phyloP scores from a whole-genome alignment of 2,797 vertebrate genomes.

The Spatula versicolor region DNA sequence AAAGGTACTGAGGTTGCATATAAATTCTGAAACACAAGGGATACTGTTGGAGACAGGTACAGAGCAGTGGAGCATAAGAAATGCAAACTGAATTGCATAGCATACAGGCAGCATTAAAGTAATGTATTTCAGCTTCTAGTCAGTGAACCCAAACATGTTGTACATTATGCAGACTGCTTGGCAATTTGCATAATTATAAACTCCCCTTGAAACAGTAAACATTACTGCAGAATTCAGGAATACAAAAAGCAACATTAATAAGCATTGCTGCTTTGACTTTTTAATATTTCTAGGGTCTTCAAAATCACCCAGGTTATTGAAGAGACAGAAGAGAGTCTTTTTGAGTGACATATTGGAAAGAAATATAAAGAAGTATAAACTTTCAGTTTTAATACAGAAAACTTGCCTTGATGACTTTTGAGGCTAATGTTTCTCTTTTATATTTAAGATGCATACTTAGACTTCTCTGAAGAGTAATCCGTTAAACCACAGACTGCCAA shows the following conservation, averaged over 20 bases:
- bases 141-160: slow-evolving; percentile 72
- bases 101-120: slow-evolving; percentile 20
- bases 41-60: slow-evolving; percentile 19
- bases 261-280: slow-evolving; percentile 70
- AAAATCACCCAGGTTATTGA: slow-evolving; percentile 1
- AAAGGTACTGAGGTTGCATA: slow-evolving; percentile 29
- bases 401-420: not conserved
- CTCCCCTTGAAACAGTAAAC: slow-evolving; percentile 74
- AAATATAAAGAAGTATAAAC: not conserved
- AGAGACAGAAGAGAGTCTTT: not conserved
- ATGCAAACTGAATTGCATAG: not conserved
- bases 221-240: slow-evolving; percentile 65
- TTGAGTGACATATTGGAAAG: not conserved
- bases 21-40: not conserved
- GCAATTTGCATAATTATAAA: slow-evolving; percentile 79
- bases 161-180: slow-evolving; percentile 67
- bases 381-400: not conserved
- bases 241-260: slow-evolving; percentile 64
- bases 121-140: slow-evolving; percentile 52
- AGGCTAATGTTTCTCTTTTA: slow-evolving; percentile 4
- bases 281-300: slow-evolving; percentile 66
- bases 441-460: not conserved
- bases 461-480: not conserved
- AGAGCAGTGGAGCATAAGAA: not conserved
- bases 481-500: slow-evolving; percentile 9